Evolutionary conservation across 1,140 invertebrate species (phyloP).

Genomic region (Micrasema longulum): DNA sequence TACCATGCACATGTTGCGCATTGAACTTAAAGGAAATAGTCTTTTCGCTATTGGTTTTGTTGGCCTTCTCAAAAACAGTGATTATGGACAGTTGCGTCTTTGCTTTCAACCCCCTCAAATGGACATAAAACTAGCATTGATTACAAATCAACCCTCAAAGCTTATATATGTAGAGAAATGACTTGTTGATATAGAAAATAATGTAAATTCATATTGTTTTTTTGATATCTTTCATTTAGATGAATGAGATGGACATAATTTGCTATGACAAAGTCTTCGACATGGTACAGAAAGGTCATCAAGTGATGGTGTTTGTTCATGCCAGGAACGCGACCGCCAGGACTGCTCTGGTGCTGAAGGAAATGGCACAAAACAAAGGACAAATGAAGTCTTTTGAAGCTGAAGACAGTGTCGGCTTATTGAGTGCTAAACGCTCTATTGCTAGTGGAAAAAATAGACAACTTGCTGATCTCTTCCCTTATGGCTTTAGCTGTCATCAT

Average conservation of each 20-base stretch:
- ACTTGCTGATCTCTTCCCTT: constrained; percentile 84
- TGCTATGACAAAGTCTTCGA: constrained; percentile 94
- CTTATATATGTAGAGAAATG: no score
- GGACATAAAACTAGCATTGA: no score
- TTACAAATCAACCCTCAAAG: background rate
- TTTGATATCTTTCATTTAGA: constrained; percentile 62
- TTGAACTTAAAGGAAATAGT: no score
- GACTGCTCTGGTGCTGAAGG: constrained; percentile 84
- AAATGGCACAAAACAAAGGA: constrained; percentile 80
- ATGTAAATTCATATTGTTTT: background rate
- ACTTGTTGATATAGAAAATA: no score
- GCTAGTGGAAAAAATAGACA: constrained; percentile 80
- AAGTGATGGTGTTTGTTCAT: constrained; percentile 99
- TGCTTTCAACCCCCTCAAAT: no score
- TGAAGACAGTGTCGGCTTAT: constrained; percentile 70
- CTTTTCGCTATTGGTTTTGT: no score
- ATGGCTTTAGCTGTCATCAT: constrained; percentile 96
- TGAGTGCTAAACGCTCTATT: constrained; percentile 74
- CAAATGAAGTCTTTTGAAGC: constrained; percentile 79
- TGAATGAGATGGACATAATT: constrained; percentile 90
- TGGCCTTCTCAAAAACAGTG: no score
- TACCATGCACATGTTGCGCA: no score
- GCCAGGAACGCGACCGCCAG: constrained; percentile 94
- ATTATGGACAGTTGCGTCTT: no score
- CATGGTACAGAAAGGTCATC: constrained; percentile 90